phyloP scores from a whole-genome alignment of 2,888 invertebrate genomes.

The Macrophya alboannulata region DNA sequence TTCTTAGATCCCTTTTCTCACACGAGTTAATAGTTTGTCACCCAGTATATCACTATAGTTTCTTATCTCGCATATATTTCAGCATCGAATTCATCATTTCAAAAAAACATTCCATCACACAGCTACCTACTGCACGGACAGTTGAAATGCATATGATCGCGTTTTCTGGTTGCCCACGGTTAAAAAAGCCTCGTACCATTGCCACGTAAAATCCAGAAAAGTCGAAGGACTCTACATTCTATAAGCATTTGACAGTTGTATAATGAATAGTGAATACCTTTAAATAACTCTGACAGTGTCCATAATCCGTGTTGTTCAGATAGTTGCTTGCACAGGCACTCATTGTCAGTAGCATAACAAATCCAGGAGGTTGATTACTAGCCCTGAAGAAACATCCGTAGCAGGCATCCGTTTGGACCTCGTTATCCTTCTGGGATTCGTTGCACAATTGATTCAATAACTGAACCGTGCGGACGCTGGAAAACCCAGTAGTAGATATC shows the following conservation, averaged over 20 bases:
- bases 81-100: neutral
- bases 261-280: conserved; percentile 61
- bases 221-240: neutral
- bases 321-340: conserved; percentile 71
- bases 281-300: conserved; percentile 71
- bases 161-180: neutral
- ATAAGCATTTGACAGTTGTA: neutral
- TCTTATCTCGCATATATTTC: neutral
- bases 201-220: neutral
- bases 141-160: no score
- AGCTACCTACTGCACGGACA: no score
- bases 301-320: conserved; percentile 71
- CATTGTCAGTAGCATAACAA: conserved; percentile 72
- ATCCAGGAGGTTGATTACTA: conserved; percentile 75
- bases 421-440: conserved; percentile 84
- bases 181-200: neutral
- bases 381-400: conserved; percentile 85
- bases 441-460: conserved; percentile 85
- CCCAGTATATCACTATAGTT: neutral
- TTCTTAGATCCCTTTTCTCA: conserved; percentile 3
- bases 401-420: conserved; percentile 83
- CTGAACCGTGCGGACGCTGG: conserved; percentile 80
- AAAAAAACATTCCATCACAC: neutral
- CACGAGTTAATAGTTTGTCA: neutral
- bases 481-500: conserved; percentile 61